Evolutionary conservation across 2,888 invertebrate genomes (phyloP), one percentile per base, ranked within the genome.

Genomic region (Dynastes tityus): DNA sequence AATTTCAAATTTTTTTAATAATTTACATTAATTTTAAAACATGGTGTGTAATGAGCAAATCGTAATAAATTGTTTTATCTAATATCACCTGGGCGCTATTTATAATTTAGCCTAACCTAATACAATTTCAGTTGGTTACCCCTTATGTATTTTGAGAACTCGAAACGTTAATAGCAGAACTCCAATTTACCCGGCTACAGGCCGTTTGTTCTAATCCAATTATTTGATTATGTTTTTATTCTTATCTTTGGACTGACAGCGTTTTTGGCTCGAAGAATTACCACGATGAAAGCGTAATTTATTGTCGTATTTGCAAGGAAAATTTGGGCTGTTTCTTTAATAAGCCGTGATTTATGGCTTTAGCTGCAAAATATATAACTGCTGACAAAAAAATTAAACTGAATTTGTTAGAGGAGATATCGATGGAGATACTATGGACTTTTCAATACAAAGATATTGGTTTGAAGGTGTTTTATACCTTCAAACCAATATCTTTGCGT

Each of bases 141-240:
- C 45, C 11, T 11, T 45, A 22, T 22, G 22, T 22, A 45, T 45
- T 45, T 45, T 11, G 45, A 45, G 45, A 45, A 45, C 11, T 45
- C 11, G 45, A 45, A 45, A 45, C 45, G 45, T 45, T 45, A 11
- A 45, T 11, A 45, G 9, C 45, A 45, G 32, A 37, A 37, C 32
- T 37, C 32, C 61, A 74, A 63, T 74, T 45, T 45, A 4, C 22
- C 5, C 73, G 40, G 61, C 58, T 61, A 73, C 53, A 61, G 16
- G 40, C 27, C 16, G 73, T 73, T 74, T 74, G 73, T 61, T 61
- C 45, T 40, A 74, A 61, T 74, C 73, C 73, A 74, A 74, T 74
- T 74, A 74, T 74, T 27, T 61, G 61, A 74, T 61, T 61, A 45
- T 45, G 45, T 74, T 74, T 74, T 74, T 61, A 61, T 61, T 74